Evolutionary conservation across 2,113 vertebrate genomes (phyloP), one percentile per base, ranked within the genome.

Genomic region (Acanthochromis polyacanthus): DNA sequence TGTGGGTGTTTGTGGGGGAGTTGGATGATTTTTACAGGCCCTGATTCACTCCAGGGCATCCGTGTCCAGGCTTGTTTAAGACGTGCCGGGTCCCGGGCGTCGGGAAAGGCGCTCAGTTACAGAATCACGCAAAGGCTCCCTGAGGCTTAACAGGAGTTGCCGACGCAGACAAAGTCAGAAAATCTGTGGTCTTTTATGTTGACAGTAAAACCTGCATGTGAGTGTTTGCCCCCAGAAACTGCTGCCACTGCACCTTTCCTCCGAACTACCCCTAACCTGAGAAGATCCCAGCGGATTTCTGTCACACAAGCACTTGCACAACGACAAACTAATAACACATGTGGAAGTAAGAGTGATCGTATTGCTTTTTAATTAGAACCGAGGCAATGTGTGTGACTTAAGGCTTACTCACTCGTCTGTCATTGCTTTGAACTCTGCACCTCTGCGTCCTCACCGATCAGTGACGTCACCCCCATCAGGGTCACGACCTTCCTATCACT

Each of bases 21-120:
- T 87, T 30, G 87, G 81, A 69, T 72, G 76, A 82, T 74, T 89
- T 83, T 91, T 84, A 81, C 90, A 81, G 68, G 66, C 81, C 65
- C 74, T 80, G 84, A 83, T 82, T 92, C 74, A 85, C 91, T 85
- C 45, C 12, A 76, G 90, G 93, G 88, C 76, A 23, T 88, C 88
- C 75, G 62, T 92, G 93, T 93, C 91, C 86, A 74, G 89, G 89
- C 93, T 78, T 91, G 93, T 90, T 85, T 60, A 53, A 87, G 87
- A 91, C 75, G 36, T 88, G 83, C 75, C n/a, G 53, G 67, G 77
- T 88, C 82, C 61, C 56, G 22, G 81, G 82, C 78, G 51, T 72
- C 19, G 70, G 85, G 80, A 86, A 76, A 36, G 75, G 74, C 51
- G 68, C 81, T 85, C 79, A 56, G 89, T 80, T 87, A 81, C 80